Evolutionary conservation across 2,113 vertebrate genomes (phyloP), one percentile per base, ranked within the genome.

Genomic region (Pollachius pollachius): DNA sequence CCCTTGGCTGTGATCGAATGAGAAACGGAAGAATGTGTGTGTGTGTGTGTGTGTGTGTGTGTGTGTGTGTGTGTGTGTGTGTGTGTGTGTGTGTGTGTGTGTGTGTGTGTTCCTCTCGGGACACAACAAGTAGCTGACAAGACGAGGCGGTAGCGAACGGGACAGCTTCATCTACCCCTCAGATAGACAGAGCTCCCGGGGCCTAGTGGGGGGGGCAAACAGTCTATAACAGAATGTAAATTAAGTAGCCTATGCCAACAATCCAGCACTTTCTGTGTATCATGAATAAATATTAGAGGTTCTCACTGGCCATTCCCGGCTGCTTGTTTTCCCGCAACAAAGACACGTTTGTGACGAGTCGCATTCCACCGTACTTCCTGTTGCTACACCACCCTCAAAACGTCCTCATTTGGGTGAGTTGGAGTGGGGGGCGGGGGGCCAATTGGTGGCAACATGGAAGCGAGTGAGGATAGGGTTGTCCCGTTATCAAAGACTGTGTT

Each of bases 201-300:
- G 86, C 81, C 87, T 83, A 76, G 73, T 75, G 86, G 52, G 84
- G 52, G 84, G 77, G 67, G 72, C 83, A 84, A 84, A 85, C 88
- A 93, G 90, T 93, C 92, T 89, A 92, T 93, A 89, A 92, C 71
- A 78, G 82, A 85, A 92, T 92, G 90, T 90, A 93, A 91, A 93
- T 93, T 89, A 93, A 93, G 91, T 87, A 81, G 81, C 84, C 84
- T 91, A 85, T 77, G 88, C 90, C 90, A 91, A 90, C 91, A 90
- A 62, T 77, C 72, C 75, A 69, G 48, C 69, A 85, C 88, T 89
- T 89, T 88, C 87, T 89, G 87, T 89, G 88, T 80, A 90, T 93
- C 90, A 90, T 90, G 90, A 93, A 93, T 92, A 93, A 92, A 93
- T 92, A 93, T 93, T 91, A 87, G 89, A 76, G 74, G 73, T 89